Base-by-base conservation (phyloP, 2,888 invertebrate species). In the Caenorhabditis wallacei region DNA sequence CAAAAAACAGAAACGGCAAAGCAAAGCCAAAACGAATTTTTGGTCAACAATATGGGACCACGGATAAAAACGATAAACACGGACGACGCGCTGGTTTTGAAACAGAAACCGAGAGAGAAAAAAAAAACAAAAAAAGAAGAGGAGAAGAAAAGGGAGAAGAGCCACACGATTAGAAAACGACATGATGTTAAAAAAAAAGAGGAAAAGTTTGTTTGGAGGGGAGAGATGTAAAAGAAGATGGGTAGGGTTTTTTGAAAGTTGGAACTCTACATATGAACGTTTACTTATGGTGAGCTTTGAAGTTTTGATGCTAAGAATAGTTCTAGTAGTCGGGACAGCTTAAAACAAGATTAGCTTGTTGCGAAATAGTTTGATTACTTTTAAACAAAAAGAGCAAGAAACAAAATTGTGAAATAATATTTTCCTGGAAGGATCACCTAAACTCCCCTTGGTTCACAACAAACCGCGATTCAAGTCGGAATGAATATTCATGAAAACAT, bases 1-100 rank as follows among this genome's bases (percentile, higher is more conserved):
- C 61, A 61, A n/a, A 61, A 8, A 43, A 61, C 43, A 56, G 16
- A 53, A 35, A 11, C 26, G n/a, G 7, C 22, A 26, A 40, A 40
- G 13, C 56, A 30, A 46, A 59, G 1, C 11, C 24, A 30, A 66
- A 57, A 16, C 20, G 57, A 51, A 66, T 76, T 69, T 76, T 76
- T 68, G 76, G 64, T 64, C 74, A 72, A 35, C 71, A 66, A 75
- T 48, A 66, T 68, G 68, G 75, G 64, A 64, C 64, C 66, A 48
- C 37, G 51, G 68, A 57, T 76, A 59, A 61, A 76, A 30, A 18
- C 78, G 78, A 78, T 78, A 78, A 78, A 78, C 78, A 78, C 40
- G 63, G 54, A 40, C 35, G 59, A 51, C 57, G 54, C 22, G 78
- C 61, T 63, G 69, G 69, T 63, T 69, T 63, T 37, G 51, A 78